Percentiles rank a stretch among this genome's conserved stretches.
Evolutionary conservation across 2,113 vertebrate species (phyloP).

Genomic region (Pionites leucogaster): DNA sequence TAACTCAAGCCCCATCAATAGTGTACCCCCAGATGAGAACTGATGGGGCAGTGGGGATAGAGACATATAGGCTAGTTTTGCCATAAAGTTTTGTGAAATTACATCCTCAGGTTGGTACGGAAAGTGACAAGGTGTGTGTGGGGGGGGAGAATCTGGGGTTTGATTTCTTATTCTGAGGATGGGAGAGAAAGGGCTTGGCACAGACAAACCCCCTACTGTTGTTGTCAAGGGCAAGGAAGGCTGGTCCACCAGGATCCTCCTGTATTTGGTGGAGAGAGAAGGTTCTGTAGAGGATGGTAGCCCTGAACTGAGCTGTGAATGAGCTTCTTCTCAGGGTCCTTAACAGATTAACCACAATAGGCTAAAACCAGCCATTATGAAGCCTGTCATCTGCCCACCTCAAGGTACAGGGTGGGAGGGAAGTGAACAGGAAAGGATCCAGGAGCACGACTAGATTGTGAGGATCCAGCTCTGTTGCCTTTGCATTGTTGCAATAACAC

Average conservation of each 20-base stretch:
- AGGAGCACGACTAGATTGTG: not conserved
- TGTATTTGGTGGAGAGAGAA: not conserved
- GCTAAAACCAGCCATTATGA: not conserved
- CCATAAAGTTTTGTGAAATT: not conserved
- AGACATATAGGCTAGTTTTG: not conserved
- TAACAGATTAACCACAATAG: not conserved
- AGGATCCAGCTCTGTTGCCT: not conserved
- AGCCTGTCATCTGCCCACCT: not conserved
- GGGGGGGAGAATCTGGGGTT: not conserved
- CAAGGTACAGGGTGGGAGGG: not conserved
- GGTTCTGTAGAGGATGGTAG: not conserved
- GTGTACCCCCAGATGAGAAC: not conserved
- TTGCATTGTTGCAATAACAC: rapidly evolving
- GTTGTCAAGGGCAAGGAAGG: not conserved
- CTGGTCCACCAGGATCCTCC: not conserved
- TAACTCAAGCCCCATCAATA: not conserved
- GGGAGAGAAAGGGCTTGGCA: not conserved
- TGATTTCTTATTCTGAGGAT: not conserved
- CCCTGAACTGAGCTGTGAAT: not conserved
- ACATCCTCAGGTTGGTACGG: not conserved
- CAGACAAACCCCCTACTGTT: not conserved
- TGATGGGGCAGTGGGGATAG: rapidly evolving
- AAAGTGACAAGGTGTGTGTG: not conserved
- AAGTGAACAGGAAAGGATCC: not conserved
- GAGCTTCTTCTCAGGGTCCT: not conserved